Conservation (phyloP, 2,113 vertebrate species). For the Sula dactylatra region DNA sequence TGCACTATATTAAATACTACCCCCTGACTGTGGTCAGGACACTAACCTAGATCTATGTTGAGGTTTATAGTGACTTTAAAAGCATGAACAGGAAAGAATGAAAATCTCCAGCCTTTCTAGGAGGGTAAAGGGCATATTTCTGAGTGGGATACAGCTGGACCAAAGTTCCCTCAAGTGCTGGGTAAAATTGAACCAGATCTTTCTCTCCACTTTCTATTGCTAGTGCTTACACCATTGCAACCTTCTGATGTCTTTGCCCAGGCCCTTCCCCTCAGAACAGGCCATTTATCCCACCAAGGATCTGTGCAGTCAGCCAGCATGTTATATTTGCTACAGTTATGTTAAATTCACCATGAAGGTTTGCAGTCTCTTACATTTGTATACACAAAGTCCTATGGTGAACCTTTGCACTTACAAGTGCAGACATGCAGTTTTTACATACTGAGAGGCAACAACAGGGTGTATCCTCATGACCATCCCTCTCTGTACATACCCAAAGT, state of each 20-base stretch:
- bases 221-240: neutral
- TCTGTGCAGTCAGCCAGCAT: neutral
- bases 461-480: neutral
- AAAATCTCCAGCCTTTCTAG: neutral
- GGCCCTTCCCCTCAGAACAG: neutral
- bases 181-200: neutral
- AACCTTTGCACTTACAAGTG: neutral
- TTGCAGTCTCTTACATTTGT: neutral
- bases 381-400: neutral
- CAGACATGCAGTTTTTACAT: neutral
- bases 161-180: neutral
- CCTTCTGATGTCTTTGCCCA: neutral
- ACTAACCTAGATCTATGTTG: neutral
- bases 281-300: neutral
- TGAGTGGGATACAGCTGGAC: neutral
- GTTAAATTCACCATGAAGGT: neutral
- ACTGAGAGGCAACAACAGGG: fast-evolving
- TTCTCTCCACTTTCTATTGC: neutral
- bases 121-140: neutral
- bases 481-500: neutral
- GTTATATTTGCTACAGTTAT: neutral
- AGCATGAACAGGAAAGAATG: neutral
- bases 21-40: neutral
- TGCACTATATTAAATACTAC: neutral
- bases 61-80: neutral